Base-by-base conservation (phyloP, 2,888 invertebrate species). In the Myopa testacea region DNA sequence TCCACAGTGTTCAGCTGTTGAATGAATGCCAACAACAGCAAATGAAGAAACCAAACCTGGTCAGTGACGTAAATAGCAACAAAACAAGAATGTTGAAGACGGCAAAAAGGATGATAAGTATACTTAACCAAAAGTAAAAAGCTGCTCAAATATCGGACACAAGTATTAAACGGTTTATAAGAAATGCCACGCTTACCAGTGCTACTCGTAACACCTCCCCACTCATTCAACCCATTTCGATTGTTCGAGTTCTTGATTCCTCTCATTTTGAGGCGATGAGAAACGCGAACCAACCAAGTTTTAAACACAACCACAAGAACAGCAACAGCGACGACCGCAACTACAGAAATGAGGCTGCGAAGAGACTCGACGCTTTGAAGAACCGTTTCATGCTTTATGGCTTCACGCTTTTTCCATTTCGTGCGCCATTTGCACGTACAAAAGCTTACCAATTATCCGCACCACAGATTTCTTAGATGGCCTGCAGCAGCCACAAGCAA, bases 311-410 rank as follows among this genome's bases (percentile, higher is more conserved):
- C 4, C 14, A 58, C 60, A 60, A 37, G 14, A 70, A 37, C 38
- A 72, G 12, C 38, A 71, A 58, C 40, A 50, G 26, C n/a, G 37
- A 60, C 37, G 60, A 5, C 38, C 19, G 40, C 55, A 67, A 55
- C n/a, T 38, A 55, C 55, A 75, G 65, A 74, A 75, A 55, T 55
- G 75, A 75, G 55, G 68, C 75, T 75, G 75, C 58, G 58, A 75
- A 65, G 45, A 75, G 58, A 67, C 58, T 26, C 55, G 58, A 67
- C 75, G 37, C 14, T n/a, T 75, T 67, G 12, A 67, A 67, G 26
- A 68, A 55, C 67, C 68, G 68, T 75, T 68, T 68, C 52, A 26
- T 12, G 75, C 58, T 74, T 34, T 74, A 52, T 50, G 26, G 60
- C 40, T 63, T 19, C 65, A 52, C 34, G 34, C n/a, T 58, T 14